phyloP scores from a whole-genome alignment of 2,888 invertebrate species.

The Catotricha subobsoleta region DNA sequence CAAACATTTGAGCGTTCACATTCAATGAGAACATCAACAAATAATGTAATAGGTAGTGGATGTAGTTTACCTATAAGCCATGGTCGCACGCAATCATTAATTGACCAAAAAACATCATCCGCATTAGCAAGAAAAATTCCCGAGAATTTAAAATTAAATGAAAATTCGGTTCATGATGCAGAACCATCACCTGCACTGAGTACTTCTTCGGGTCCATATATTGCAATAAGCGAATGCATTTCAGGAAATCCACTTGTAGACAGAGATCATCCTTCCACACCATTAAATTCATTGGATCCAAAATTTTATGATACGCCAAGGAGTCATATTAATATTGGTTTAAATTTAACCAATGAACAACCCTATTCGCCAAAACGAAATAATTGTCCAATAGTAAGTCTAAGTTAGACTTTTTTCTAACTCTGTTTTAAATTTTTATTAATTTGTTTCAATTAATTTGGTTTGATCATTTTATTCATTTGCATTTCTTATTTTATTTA shows the following conservation, averaged over 20 bases:
- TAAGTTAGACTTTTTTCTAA: not conserved
- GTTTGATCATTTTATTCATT: constrained; percentile 2
- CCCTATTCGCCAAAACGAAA: constrained; percentile 30
- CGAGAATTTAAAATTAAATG: constrained; percentile 27
- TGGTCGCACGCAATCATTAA: constrained; percentile 9
- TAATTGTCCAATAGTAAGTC: constrained; percentile 19
- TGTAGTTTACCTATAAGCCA: too few species aligned
- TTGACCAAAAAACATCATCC: constrained; percentile 9
- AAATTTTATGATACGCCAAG: constrained; percentile 34
- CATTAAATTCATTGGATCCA: constrained; percentile 33
- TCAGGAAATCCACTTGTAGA: constrained; percentile 46
- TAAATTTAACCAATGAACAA: constrained; percentile 30
- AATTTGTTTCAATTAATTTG: constrained; percentile 3
- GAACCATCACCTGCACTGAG: constrained; percentile 46
- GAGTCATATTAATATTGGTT: constrained; percentile 26
- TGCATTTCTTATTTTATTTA: constrained; percentile 12
- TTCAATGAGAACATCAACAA: constrained; percentile 5
- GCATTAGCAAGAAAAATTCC: constrained; percentile 29
- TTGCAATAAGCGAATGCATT: constrained; percentile 82
- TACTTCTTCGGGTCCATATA: constrained; percentile 65
- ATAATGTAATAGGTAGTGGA: not conserved
- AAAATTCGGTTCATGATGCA: constrained; percentile 21
- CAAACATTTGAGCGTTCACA: constrained; percentile 12
- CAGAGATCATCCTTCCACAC: constrained; percentile 20
- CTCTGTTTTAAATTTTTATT: not conserved